Percentiles rank a stretch among this genome's conserved stretches.
These are phyloP conservation scores for Chrysina gloriosa DNA, from an alignment of 2,888 invertebrate genomes.

Conservation along the genomic window DNA sequence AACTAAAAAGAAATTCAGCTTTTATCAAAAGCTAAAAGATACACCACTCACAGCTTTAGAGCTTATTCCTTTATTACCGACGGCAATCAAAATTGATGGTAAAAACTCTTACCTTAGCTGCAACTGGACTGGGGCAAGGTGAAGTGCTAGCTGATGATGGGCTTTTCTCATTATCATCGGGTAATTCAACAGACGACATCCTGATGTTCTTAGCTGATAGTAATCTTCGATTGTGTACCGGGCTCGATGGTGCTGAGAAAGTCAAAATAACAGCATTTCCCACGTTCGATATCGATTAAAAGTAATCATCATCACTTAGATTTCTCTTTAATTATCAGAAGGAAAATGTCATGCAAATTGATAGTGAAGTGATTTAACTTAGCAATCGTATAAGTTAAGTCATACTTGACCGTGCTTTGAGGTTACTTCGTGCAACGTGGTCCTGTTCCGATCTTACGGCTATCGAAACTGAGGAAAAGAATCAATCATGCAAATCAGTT, in stretches of 20 bases:
- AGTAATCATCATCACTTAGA: not conserved
- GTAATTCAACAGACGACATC: conserved; percentile 94
- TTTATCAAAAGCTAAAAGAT: too few relatives aligned
- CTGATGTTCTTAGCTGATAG: conserved; percentile 84
- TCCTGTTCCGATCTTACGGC: conserved; percentile 58
- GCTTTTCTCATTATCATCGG: conserved; percentile 91
- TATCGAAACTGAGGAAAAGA: conserved; percentile 54
- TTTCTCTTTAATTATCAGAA: too few relatives aligned
- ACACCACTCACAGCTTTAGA: too few relatives aligned
- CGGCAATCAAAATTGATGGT: too few relatives aligned
- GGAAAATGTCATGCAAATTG: too few relatives aligned
- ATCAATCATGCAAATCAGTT: conserved; percentile 54
- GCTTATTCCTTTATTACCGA: not conserved
- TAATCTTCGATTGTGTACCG: conserved; percentile 86
- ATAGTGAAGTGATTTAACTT: not conserved
- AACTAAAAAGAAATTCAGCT: too few relatives aligned
- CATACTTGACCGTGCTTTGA: conserved; percentile 64
- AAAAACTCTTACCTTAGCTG: conserved; percentile 58
- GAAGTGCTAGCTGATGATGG: conserved; percentile 93
- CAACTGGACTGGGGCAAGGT: conserved; percentile 89
- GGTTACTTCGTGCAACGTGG: conserved; percentile 58
- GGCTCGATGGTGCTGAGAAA: conserved; percentile 85
- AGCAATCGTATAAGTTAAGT: conserved; percentile 46
- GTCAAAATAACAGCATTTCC: conserved; percentile 1
- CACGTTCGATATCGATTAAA: not conserved